A percentile compares a stretch with the other conserved stretches of the same genome.
These are phyloP conservation scores for Cyprinodon tularosa DNA, from an alignment of 2,113 vertebrate genomes.

Conservation along the genomic window DNA sequence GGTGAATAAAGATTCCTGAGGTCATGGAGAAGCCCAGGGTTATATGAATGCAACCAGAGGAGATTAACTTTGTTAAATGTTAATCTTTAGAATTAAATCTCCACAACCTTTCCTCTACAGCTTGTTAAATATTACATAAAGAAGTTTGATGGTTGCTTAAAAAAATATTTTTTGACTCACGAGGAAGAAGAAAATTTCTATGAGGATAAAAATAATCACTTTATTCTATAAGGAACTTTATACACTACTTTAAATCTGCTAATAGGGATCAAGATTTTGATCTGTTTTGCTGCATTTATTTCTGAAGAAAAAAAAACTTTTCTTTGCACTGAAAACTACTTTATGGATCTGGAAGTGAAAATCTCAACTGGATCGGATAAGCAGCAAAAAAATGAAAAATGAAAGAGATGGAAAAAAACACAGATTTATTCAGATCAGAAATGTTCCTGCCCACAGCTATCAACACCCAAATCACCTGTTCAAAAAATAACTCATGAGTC, in stretches of 20 bases:
- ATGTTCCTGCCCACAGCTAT: too few relatives aligned
- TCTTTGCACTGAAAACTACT: not conserved
- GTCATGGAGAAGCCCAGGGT: too few relatives aligned
- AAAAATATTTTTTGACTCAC: not conserved
- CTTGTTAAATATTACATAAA: constrained; percentile 5
- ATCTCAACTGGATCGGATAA: not conserved
- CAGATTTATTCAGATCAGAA: too few relatives aligned
- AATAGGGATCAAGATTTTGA: too few relatives aligned
- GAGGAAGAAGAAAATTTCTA: not conserved
- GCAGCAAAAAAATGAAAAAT: not conserved
- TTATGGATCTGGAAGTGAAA: not conserved
- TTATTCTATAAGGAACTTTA: not conserved
- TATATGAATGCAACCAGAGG: not conserved
- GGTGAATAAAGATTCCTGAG: not conserved
- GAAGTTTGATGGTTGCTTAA: not conserved
- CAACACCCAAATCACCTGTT: too few relatives aligned
- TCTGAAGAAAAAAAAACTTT: not conserved
- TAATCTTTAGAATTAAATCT: not conserved
- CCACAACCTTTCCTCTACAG: not conserved
- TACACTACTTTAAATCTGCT: not conserved
- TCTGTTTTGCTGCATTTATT: not conserved
- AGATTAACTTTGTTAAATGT: not conserved
- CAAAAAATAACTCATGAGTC: too few relatives aligned
- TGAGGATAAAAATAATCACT: not conserved
- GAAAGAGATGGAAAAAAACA: too few relatives aligned